These are phyloP conservation scores for Odocoileus virginianus DNA, from an alignment of 2,113 vertebrate species.

Conservation along the genomic window DNA sequence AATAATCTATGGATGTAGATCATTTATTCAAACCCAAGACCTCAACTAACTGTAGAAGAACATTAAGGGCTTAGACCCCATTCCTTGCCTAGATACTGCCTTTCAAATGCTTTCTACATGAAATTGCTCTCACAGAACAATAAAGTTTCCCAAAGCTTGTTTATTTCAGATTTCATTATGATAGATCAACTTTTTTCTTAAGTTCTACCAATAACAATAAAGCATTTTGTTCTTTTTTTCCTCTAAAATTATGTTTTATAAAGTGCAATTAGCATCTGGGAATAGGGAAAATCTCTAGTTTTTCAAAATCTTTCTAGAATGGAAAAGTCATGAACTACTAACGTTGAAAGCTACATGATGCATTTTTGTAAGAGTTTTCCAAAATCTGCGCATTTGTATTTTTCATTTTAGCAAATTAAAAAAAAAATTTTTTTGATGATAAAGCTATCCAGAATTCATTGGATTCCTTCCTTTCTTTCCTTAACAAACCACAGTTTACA, in stretches of 20 bases:
- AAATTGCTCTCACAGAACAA: not conserved
- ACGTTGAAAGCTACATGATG: not conserved
- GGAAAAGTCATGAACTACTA: not conserved
- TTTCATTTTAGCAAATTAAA: not conserved
- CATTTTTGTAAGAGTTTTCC: not conserved
- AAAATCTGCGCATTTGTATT: not conserved
- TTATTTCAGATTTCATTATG: not conserved
- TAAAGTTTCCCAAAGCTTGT: not conserved
- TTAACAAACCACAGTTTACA: slow-evolving; percentile 46
- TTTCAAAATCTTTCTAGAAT: not conserved
- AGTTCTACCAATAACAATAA: not conserved
- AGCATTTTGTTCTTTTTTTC: not conserved
- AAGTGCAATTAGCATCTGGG: not conserved
- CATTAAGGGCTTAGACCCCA: not conserved
- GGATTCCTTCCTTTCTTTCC: not conserved
- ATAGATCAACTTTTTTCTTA: not conserved
- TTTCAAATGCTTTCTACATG: not conserved
- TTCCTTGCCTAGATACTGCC: not conserved
- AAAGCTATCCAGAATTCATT: not conserved
- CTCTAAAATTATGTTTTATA: not conserved
- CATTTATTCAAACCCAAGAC: not conserved
- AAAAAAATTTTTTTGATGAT: not conserved
- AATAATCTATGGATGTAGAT: not conserved
- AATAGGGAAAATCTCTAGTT: not conserved
- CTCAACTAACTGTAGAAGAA: not conserved